phyloP scores from a whole-genome alignment of 2,113 vertebrate genomes.

The Potamarius usumacintae region DNA sequence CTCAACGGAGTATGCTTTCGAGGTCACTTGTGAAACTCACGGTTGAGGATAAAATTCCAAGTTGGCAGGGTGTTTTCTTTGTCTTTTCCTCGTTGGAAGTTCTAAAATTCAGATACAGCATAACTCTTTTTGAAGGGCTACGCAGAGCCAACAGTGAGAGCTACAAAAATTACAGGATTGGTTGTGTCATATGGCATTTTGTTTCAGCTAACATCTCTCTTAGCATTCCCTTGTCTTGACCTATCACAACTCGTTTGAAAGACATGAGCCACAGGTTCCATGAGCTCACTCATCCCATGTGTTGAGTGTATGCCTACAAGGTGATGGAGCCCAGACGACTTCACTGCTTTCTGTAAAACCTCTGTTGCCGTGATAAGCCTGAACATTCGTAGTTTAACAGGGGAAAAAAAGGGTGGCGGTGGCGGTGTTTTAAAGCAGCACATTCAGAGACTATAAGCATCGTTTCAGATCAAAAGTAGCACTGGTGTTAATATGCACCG shows the following conservation, averaged over 20 bases:
- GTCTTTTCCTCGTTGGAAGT: neutral
- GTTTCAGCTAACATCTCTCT: neutral
- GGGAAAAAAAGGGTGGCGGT: no score
- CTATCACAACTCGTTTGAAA: neutral
- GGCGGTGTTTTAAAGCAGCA: neutral
- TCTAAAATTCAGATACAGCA: neutral
- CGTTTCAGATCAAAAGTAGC: conserved; percentile 35
- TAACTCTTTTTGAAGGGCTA: neutral
- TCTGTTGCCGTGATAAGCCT: neutral
- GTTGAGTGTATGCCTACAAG: neutral
- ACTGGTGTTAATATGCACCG: conserved; percentile 8
- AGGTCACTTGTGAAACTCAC: neutral
- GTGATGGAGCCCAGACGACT: conserved; percentile 25
- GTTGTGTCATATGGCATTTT: neutral
- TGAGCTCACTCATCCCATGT: neutral
- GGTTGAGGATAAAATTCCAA: neutral
- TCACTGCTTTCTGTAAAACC: conserved; percentile 20
- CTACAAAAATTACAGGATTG: neutral
- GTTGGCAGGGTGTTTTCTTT: neutral
- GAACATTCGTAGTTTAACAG: no score
- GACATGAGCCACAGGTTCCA: neutral
- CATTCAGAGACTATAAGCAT: conserved; percentile 12
- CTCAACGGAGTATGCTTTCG: neutral
- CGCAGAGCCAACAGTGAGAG: neutral
- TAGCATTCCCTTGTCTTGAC: neutral